A percentile compares a stretch with the other conserved stretches of the same genome.
Conservation (phyloP, 2,888 invertebrate species). For the Drosophila mettleri region DNA sequence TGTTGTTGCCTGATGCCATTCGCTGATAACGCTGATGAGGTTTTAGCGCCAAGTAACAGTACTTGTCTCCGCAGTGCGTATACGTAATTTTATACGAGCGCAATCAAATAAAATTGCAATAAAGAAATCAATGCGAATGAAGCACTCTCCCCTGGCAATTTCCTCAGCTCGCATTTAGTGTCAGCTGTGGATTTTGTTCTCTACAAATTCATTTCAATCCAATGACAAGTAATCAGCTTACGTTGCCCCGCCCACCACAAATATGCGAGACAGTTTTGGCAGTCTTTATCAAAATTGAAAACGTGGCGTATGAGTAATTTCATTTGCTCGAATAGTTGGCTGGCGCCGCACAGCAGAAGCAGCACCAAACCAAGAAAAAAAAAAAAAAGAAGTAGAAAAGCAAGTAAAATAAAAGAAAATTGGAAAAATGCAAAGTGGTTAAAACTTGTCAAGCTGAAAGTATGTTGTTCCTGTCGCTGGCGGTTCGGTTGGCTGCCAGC, state of each 20-base stretch:
- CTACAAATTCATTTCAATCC: slow-evolving; percentile 67
- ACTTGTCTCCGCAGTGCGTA: slow-evolving; percentile 73
- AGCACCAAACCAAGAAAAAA: no score
- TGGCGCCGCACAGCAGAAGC: no score
- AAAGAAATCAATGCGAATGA: slow-evolving; percentile 79
- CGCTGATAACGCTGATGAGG: slow-evolving; percentile 72
- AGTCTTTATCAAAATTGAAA: slow-evolving; percentile 68
- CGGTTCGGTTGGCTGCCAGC: slow-evolving; percentile 8
- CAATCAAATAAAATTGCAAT: slow-evolving; percentile 80
- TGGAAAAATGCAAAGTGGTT: slow-evolving; percentile 67
- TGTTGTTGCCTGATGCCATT: slow-evolving; percentile 53
- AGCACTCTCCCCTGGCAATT: slow-evolving; percentile 7
- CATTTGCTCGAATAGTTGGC: slow-evolving; percentile 63
- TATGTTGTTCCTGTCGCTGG: slow-evolving; percentile 42
- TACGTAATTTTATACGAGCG: slow-evolving; percentile 76
- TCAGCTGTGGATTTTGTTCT: slow-evolving; percentile 60
- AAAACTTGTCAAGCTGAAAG: slow-evolving; percentile 67
- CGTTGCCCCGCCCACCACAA: slow-evolving; percentile 4
- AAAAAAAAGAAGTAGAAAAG: slow-evolving; percentile 22
- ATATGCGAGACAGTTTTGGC: slow-evolving; percentile 42
- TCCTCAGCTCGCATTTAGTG: slow-evolving; percentile 38
- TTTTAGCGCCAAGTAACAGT: slow-evolving; percentile 56
- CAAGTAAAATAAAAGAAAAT: slow-evolving; percentile 32
- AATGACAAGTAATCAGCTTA: slow-evolving; percentile 70
- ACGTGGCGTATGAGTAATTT: slow-evolving; percentile 75